Percentiles rank a stretch among this genome's conserved stretches.
Evolutionary conservation across 2,797 vertebrate genomes (phyloP).

Genomic region (Benthosema pterotum): DNA sequence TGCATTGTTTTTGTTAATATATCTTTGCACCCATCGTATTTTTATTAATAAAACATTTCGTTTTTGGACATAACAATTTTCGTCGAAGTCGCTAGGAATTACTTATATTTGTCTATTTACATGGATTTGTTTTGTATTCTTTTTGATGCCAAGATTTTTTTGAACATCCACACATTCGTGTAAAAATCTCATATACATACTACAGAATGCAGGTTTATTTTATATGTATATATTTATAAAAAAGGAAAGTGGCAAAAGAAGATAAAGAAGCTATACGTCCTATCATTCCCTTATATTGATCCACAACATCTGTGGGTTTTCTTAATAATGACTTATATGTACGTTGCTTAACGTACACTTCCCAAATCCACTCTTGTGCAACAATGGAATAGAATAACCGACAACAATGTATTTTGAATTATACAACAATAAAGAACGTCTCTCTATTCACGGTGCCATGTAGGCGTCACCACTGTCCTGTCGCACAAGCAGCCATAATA

Average conservation of each 20-base stretch:
- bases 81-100: constrained; percentile 76
- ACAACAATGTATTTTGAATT: constrained; percentile 23
- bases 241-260: constrained; percentile 39
- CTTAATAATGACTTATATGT: constrained; percentile 22
- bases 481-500: constrained; percentile 48
- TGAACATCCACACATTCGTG: constrained; percentile 81
- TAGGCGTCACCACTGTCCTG: constrained; percentile 24
- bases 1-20: constrained; percentile 85
- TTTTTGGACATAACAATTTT: constrained; percentile 80
- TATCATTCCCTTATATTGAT: constrained; percentile 34
- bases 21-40: constrained; percentile 75
- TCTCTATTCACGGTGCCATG: constrained; percentile 16
- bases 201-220: constrained; percentile 62
- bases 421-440: constrained; percentile 12
- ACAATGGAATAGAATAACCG: constrained; percentile 32
- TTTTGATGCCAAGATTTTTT: constrained; percentile 79
- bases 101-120: constrained; percentile 77
- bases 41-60: constrained; percentile 77
- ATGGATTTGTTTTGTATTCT: constrained; percentile 63
- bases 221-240: constrained; percentile 44
- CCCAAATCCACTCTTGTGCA: constrained; percentile 43
- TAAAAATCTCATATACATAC: constrained; percentile 81
- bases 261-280: constrained; percentile 30
- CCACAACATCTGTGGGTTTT: constrained; percentile 39
- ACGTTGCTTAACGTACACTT: constrained; percentile 41